phyloP scores from a whole-genome alignment of 2,113 vertebrate species.

The Charadrius vociferus region DNA sequence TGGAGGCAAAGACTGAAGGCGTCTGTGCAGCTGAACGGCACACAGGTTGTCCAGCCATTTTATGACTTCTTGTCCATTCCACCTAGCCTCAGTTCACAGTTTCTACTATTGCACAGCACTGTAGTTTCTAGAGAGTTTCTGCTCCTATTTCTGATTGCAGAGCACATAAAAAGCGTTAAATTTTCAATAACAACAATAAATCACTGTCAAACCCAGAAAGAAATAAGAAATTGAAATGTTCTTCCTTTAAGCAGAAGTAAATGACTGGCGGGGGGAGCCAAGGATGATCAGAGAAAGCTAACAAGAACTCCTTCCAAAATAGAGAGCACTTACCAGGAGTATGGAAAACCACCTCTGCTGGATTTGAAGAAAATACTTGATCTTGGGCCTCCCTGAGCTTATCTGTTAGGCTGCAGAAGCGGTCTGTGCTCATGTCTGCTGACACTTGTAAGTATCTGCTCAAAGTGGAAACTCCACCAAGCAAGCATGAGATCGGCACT shows the following conservation, averaged over 20 bases:
- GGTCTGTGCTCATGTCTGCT: neutral
- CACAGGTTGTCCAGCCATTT: neutral
- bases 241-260: neutral
- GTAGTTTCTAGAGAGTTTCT: neutral
- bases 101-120: neutral
- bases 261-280: neutral
- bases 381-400: neutral
- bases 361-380: neutral
- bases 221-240: neutral
- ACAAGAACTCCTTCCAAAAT: neutral
- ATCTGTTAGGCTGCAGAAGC: neutral
- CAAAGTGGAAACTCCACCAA: neutral
- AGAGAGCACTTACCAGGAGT: neutral
- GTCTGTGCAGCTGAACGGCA: neutral
- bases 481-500: accelerated
- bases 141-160: neutral
- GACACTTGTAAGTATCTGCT: neutral
- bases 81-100: neutral
- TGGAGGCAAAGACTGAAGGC: neutral
- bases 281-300: neutral
- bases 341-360: neutral
- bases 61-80: neutral
- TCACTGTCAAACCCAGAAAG: neutral
- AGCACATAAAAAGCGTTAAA: neutral
- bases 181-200: neutral